Conservation (phyloP, 2,113 vertebrate species). For the Panthera uncia region DNA sequence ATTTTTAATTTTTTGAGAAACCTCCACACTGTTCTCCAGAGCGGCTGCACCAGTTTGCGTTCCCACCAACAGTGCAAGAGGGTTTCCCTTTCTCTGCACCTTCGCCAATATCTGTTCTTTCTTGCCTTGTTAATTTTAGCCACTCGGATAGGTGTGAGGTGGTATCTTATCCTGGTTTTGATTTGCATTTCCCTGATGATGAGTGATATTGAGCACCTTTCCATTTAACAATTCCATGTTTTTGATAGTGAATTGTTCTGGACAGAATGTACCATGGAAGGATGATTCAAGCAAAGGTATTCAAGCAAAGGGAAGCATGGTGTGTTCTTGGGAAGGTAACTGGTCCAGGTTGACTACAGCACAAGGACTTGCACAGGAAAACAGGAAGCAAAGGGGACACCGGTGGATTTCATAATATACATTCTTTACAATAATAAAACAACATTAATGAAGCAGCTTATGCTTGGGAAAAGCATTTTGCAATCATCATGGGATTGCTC, state of each 20-base stretch:
- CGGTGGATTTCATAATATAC: background rate
- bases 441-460: background rate
- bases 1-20: too few species aligned
- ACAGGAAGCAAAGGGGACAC: background rate
- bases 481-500: background rate
- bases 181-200: too few species aligned
- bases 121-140: too few species aligned
- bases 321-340: background rate
- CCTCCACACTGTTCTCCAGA: too few species aligned
- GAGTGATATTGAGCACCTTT: too few species aligned
- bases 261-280: accelerated
- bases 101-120: too few species aligned
- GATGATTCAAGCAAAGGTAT: background rate
- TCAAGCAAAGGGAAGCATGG: background rate
- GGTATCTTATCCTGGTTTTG: too few species aligned
- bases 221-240: too few species aligned
- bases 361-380: background rate
- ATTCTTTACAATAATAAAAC: background rate
- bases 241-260: background rate
- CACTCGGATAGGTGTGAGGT: too few species aligned
- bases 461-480: background rate
- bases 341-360: background rate
- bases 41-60: too few species aligned
- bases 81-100: too few species aligned
- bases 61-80: too few species aligned